Conservation (phyloP, 2,113 vertebrate species). For the Scomber colias region DNA sequence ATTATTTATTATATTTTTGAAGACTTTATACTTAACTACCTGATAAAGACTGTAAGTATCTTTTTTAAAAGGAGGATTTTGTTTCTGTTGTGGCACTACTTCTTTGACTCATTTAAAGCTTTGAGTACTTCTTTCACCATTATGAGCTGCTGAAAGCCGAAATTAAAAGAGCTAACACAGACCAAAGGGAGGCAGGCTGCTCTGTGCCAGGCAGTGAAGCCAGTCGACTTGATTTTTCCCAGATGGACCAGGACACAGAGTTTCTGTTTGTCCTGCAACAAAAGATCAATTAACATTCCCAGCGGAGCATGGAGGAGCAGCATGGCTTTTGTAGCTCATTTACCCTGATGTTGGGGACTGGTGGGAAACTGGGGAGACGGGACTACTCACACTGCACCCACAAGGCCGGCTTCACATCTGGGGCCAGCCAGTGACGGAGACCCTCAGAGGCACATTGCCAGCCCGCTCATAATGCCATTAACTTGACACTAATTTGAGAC, state of each 20-base stretch:
- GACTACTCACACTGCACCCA: conserved; percentile 66
- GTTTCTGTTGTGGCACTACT: conserved; percentile 3
- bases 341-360: conserved; percentile 69
- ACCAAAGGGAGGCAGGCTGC: conserved; percentile 10
- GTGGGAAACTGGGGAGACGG: conserved; percentile 71
- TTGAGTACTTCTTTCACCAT: conserved; percentile 12
- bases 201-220: conserved; percentile 39
- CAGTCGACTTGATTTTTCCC: conserved; percentile 70
- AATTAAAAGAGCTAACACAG: conserved; percentile 50
- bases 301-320: conserved; percentile 61
- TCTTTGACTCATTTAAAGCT: conserved; percentile 22
- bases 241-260: conserved; percentile 73
- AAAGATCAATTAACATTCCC: conserved; percentile 80
- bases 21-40: too few species aligned
- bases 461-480: conserved; percentile 53
- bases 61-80: background rate
- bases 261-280: conserved; percentile 76
- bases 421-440: conserved; percentile 56
- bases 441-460: conserved; percentile 55
- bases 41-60: background rate
- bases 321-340: conserved; percentile 71
- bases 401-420: conserved; percentile 75
- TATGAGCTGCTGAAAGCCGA: conserved; percentile 8
- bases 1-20: too few species aligned
- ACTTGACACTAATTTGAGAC: conserved; percentile 63